A percentile compares a stretch with the other conserved stretches of the same genome.
These are phyloP conservation scores for Amphibalanus amphitrite DNA, from an alignment of 1,140 invertebrate genomes.

Conservation along the genomic window DNA sequence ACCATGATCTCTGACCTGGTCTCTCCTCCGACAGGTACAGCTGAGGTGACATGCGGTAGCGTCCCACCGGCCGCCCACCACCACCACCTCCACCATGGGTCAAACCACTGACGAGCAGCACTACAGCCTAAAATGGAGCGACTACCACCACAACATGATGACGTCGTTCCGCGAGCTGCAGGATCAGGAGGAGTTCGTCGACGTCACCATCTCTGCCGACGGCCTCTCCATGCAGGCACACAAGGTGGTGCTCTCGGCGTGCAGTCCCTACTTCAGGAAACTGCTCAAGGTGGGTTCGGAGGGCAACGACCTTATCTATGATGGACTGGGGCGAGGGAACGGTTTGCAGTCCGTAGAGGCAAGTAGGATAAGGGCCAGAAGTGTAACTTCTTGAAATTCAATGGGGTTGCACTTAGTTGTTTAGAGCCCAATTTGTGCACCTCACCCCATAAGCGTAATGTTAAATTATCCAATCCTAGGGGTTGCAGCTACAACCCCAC, in stretches of 20 bases:
- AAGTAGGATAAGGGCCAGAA: background rate
- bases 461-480: too few species aligned
- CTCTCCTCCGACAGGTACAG: background rate
- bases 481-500: too few species aligned
- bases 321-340: background rate
- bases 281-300: conserved; percentile 46
- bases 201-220: conserved; percentile 81
- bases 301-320: background rate
- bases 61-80: background rate
- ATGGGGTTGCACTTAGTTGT: background rate
- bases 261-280: conserved; percentile 76
- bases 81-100: background rate
- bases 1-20: too few species aligned
- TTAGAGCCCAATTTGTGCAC: background rate
- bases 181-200: conserved; percentile 44
- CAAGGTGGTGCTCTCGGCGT: conserved; percentile 75
- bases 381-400: conserved; percentile 5
- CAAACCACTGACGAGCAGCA: conserved; percentile 41
- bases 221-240: conserved; percentile 72
- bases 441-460: too few species aligned
- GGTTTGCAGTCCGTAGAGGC: background rate
- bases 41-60: background rate
- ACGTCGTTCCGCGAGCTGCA: conserved; percentile 26
- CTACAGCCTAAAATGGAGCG: conserved; percentile 82
- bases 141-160: conserved; percentile 75